Base-by-base conservation (phyloP, 2,888 invertebrate species). In the Standfussiana lucernea region DNA sequence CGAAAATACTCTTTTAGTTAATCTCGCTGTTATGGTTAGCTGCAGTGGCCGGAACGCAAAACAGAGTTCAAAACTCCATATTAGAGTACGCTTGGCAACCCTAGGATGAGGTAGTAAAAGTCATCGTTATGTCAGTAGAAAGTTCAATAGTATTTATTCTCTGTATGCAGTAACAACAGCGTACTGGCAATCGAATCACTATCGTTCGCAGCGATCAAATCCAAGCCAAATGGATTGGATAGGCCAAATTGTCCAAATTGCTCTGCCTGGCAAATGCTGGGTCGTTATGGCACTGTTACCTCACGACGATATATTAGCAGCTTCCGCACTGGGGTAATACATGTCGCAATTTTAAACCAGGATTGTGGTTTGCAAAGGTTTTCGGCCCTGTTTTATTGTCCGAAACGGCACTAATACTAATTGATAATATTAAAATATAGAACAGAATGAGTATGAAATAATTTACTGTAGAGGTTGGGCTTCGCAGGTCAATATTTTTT, bases 211-310 rank as follows among this genome's bases (percentile, higher is more conserved):
- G 65, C 77, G 56, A 79, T 82, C 77, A 68, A 79, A 79, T 62
- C n/a, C 77, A 56, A 37, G 62, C 62, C 53, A 56, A 82, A 79
- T 79, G 83, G 77, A 82, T 82, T 70, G 70, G 65, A 83, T 77
- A 67, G 70, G 83, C 53, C 66, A 77, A 77, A 82, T 82, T 76
- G 50, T n/a, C 32, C 32, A 82, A 82, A 82, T 80, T 77, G 66
- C 78, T 7, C 18, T 28, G 45, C 47, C 47, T 77, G 70, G 83
- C 61, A 83, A 83, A 83, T 83, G 66, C 47, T 45, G 47, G 45
- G 56, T 32, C n/a, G 56, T 80, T 80, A 66, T 42, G 37, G 32
- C 45, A 40, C 45, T 61, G 66, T 66, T 61, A 40, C 53, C 15
- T 83, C 28, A 76, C 28, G 53, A 28, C 28, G 40, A 77, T 35